Evolutionary conservation across 2,888 invertebrate genomes (phyloP), one percentile per base, ranked within the genome.

Genomic region (Phyllotreta striolata): DNA sequence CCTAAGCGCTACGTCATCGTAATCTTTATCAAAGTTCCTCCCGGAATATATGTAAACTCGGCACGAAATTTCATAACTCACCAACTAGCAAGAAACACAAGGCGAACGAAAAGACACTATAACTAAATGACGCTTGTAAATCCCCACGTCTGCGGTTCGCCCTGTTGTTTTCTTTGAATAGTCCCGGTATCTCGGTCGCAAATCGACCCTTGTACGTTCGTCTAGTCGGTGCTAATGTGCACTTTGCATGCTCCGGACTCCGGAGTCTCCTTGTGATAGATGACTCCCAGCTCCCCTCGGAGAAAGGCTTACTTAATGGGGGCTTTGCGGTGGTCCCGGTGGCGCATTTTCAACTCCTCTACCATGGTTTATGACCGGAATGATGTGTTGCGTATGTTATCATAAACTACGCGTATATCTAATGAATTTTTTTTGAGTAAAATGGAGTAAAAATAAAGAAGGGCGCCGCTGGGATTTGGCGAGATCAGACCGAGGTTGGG

Each of bases 221-320:
- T 74, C 70, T 74, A 70, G 71, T 72, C 68, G 70, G 68, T 70
- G 73, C 74, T 77, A 77, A 77, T 77, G 77, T 77, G 74, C 76
- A 77, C 74, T 77, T 77, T 77, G 77, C 77, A 77, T 77, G 77
- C 73, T 70, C 70, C 56, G 64, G 24, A 69, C 67, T 63, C 70
- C 65, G 69, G 63, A 66, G 63, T 70, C 64, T 61, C 54, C 63
- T 66, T 74, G n/a, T n/a, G 73, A 74, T 74, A 70, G 73, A 74
- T 73, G 74, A 73, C 73, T 69, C 66, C 58, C 54, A 65, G 69
- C 65, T 72, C 71, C 73, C 62, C 70, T 47, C 65, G 72, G 70
- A 52, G 73, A 72, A 70, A 70, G 70, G 70, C 70, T 72, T 71
- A 71, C 69, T 72, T 73, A 73, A 74, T 74, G 73, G 72, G 69